Percentiles rank a stretch among this genome's conserved stretches.
phyloP scores from a whole-genome alignment of 1,140 invertebrate species.

The Drosophila bocki region DNA sequence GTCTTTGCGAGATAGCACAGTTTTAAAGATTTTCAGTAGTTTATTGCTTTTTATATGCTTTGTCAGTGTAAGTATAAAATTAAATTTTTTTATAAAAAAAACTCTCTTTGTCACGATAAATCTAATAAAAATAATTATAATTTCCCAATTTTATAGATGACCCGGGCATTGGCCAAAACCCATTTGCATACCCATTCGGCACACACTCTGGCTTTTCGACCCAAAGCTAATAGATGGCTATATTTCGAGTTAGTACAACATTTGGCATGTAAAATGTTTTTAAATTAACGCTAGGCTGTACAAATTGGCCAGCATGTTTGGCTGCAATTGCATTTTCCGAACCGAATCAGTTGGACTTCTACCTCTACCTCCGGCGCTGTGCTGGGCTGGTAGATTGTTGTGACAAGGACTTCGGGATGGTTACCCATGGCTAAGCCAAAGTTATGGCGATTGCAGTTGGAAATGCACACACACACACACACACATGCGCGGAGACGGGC shows the following conservation, averaged over 20 bases:
- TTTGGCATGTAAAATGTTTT: conserved; percentile 37
- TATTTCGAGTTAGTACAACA: background rate
- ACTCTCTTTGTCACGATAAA: background rate
- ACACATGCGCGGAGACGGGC: background rate
- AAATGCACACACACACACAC: conserved; percentile 21
- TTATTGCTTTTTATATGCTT: too few species aligned
- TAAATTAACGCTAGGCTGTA: conserved; percentile 41
- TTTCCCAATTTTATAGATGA: background rate
- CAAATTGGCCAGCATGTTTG: conserved; percentile 50
- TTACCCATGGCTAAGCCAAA: conserved; percentile 67
- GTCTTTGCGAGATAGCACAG: too few species aligned
- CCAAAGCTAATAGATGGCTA: conserved; percentile 13
- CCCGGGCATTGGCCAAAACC: background rate
- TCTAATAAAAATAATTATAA: background rate
- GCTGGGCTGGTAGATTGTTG: conserved; percentile 5
- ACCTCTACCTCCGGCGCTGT: background rate
- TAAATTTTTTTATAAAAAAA: background rate
- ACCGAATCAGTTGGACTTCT: conserved; percentile 8
- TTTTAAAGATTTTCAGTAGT: too few species aligned
- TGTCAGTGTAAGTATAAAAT: too few species aligned
- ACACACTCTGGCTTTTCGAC: background rate
- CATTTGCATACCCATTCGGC: background rate
- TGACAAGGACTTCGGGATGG: conserved; percentile 42
- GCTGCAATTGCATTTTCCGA: conserved; percentile 44
- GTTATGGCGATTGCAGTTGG: conserved; percentile 75